Percentiles rank a stretch among this genome's conserved stretches.
Evolutionary conservation across 2,113 vertebrate species (phyloP).

Genomic region (Chloroceryle aenea): DNA sequence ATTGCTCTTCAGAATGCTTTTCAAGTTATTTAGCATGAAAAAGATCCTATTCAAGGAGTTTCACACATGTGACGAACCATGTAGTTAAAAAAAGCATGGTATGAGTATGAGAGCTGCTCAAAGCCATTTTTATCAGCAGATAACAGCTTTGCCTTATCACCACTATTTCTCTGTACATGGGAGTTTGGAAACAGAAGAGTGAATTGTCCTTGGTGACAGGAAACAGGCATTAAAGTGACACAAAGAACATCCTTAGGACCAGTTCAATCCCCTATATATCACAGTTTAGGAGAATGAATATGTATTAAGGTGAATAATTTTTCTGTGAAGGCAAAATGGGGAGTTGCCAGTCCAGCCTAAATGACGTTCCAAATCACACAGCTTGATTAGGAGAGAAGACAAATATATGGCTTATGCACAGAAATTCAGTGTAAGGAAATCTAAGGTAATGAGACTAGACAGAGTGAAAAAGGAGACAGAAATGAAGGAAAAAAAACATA

Average conservation of each 20-base stretch:
- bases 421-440: constrained; percentile 29
- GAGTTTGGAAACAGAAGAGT: not conserved
- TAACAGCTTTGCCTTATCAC: not conserved
- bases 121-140: not conserved
- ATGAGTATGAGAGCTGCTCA: not conserved
- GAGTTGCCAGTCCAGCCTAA: not conserved
- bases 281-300: not conserved
- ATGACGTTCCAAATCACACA: not conserved
- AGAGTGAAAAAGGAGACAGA: not conserved
- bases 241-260: not conserved
- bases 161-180: not conserved
- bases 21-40: not conserved
- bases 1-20: not conserved
- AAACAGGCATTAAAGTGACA: not conserved
- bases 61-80: not conserved
- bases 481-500: not conserved
- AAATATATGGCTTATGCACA: not conserved
- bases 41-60: not conserved
- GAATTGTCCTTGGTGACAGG: not conserved
- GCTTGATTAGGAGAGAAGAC: not conserved
- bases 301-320: not conserved
- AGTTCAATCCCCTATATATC: not conserved
- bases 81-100: not conserved
- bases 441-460: constrained; percentile 5
- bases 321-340: not conserved